phyloP scores from a whole-genome alignment of 2,113 vertebrate genomes.

The Tychaedon coryphoeus region DNA sequence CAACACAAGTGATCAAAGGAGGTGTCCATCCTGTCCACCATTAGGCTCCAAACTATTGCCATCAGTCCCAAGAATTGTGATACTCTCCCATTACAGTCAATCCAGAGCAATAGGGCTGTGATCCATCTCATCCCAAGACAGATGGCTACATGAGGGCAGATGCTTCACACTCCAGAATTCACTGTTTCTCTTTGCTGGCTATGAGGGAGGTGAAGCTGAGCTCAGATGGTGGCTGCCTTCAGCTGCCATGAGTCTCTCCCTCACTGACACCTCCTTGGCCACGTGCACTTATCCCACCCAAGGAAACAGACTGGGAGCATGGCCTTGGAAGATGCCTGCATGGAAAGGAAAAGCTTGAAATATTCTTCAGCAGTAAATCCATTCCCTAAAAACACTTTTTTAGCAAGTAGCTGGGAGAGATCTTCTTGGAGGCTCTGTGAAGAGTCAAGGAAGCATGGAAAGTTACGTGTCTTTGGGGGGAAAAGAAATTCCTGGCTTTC shows the following conservation, averaged over 20 bases:
- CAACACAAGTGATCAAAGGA: neutral
- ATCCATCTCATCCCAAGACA: neutral
- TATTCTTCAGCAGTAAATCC: neutral
- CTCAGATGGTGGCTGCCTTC: neutral
- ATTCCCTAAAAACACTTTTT: neutral
- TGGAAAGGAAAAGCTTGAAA: neutral
- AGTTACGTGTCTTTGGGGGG: neutral
- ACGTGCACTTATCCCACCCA: neutral
- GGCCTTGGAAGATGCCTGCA: neutral
- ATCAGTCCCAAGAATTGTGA: neutral
- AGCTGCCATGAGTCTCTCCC: neutral
- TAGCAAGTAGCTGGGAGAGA: slow-evolving; percentile 10
- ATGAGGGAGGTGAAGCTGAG: neutral
- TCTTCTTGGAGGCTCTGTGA: neutral
- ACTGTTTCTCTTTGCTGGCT: neutral
- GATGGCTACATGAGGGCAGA: neutral
- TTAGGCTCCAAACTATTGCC: neutral
- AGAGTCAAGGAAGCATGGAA: neutral
- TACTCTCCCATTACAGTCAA: neutral
- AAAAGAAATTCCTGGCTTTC: slow-evolving; percentile 13
- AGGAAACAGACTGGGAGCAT: neutral
- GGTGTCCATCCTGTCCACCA: neutral
- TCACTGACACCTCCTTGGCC: neutral
- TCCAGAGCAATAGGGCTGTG: neutral
- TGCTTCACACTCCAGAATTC: neutral